These are phyloP conservation scores for Amphimedon queenslandica DNA, from an alignment of 37 sponge, comb jelly and placozoan species.

Conservation along the genomic window DNA sequence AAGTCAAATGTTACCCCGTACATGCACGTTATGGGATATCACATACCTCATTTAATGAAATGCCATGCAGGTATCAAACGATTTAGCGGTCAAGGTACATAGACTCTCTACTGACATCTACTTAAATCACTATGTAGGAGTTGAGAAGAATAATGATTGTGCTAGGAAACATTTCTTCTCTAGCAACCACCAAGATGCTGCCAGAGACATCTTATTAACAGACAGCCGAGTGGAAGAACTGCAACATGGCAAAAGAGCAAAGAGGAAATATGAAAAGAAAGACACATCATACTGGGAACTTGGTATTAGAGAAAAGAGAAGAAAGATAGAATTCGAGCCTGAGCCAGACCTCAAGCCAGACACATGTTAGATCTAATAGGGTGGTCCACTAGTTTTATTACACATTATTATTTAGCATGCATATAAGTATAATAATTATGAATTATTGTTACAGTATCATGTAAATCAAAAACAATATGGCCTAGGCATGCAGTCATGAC, in stretches of 20 bases:
- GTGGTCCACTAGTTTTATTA: too few relatives aligned
- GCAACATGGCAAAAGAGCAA: background rate
- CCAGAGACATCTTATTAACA: background rate
- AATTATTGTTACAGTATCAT: too few relatives aligned
- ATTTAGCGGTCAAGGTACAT: constrained; percentile 27
- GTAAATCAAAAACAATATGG: too few relatives aligned
- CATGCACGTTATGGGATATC: constrained; percentile 18
- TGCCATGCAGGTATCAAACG: background rate
- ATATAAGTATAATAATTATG: too few relatives aligned
- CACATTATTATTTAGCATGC: too few relatives aligned
- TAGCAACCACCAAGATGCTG: constrained; percentile 10
- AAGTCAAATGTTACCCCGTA: constrained; percentile 14
- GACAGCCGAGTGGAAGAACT: background rate
- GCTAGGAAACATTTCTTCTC: background rate
- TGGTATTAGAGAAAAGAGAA: background rate
- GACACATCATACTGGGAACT: background rate
- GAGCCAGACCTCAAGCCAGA: too few relatives aligned
- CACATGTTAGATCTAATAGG: too few relatives aligned
- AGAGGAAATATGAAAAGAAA: background rate
- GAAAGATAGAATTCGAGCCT: too few relatives aligned
- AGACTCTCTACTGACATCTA: too few relatives aligned
- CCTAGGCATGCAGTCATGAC: too few relatives aligned
- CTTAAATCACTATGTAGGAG: constrained; percentile 12
- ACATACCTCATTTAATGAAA: background rate
- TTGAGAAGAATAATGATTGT: constrained; percentile 22